Conservation (phyloP, 35 echinoderm and acorn worm species). For the Stichopus chloronotus region DNA sequence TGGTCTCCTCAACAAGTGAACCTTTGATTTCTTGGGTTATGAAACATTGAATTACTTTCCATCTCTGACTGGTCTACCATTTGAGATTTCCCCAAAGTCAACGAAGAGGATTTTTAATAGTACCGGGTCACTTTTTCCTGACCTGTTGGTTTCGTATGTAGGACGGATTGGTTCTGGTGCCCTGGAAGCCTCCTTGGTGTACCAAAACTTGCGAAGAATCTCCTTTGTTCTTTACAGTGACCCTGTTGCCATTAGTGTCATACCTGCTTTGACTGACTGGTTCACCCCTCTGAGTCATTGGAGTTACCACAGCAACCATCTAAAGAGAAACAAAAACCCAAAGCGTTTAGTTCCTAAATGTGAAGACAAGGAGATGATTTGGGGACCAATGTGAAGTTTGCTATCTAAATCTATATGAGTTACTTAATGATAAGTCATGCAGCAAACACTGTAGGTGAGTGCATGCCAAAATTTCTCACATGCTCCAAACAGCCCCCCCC, state of each 20-base stretch:
- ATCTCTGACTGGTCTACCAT: too few relatives aligned
- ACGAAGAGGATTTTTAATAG: too few relatives aligned
- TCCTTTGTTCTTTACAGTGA: background rate
- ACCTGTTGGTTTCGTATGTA: background rate
- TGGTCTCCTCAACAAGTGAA: too few relatives aligned
- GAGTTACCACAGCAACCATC: conserved; percentile 51
- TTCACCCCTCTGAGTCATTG: conserved; percentile 41
- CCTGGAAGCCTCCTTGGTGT: conserved; percentile 40
- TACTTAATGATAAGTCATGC: too few relatives aligned
- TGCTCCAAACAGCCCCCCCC: too few relatives aligned
- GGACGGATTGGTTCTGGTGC: background rate
- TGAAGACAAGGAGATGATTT: background rate
- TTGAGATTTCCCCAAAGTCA: too few relatives aligned
- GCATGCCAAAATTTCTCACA: too few relatives aligned
- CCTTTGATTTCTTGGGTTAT: too few relatives aligned
- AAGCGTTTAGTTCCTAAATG: background rate
- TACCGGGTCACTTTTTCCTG: background rate
- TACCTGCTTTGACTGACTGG: conserved; percentile 35
- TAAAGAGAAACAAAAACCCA: background rate
- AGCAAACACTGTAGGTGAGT: too few relatives aligned
- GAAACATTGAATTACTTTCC: too few relatives aligned
- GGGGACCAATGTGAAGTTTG: background rate
- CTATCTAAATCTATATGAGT: background rate
- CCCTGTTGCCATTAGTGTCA: background rate
- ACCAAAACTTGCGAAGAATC: background rate